Percentiles rank a stretch among this genome's conserved stretches.
phyloP scores from a whole-genome alignment of 2,113 vertebrate species.

The Pholis gunnellus region DNA sequence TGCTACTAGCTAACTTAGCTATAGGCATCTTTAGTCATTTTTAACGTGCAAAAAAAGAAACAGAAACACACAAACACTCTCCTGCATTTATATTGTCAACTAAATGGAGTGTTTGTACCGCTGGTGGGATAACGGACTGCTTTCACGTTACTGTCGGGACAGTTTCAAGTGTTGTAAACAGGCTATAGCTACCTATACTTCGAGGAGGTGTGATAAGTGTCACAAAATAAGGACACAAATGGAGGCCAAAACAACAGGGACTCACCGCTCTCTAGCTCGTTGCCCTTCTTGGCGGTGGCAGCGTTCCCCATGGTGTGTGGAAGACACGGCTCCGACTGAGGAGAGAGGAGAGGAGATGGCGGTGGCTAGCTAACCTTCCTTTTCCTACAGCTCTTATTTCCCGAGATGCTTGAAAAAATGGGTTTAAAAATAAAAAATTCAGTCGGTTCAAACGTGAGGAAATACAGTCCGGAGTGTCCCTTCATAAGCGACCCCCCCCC shows the following conservation, averaged over 20 bases:
- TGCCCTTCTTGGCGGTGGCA: slow-evolving; percentile 95
- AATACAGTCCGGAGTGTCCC: slow-evolving; percentile 24
- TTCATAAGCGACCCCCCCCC: slow-evolving; percentile 44
- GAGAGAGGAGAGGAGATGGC: slow-evolving; percentile 67
- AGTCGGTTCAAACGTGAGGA: slow-evolving; percentile 4
- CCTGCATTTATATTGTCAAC: too few relatives aligned
- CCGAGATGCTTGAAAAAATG: slow-evolving; percentile 44
- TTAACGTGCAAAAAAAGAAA: too few relatives aligned
- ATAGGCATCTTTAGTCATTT: too few relatives aligned
- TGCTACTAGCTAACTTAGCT: slow-evolving; percentile 3
- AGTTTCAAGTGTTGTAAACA: too few relatives aligned
- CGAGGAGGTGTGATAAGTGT: too few relatives aligned
- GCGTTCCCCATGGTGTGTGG: slow-evolving; percentile 91
- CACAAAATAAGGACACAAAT: too few relatives aligned
- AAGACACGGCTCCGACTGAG: slow-evolving; percentile 76
- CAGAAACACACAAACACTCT: too few relatives aligned
- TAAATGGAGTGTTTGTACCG: too few relatives aligned
- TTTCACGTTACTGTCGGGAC: too few relatives aligned
- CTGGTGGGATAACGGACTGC: too few relatives aligned
- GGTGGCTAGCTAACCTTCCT: slow-evolving; percentile 73
- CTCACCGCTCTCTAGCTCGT: slow-evolving; percentile 97
- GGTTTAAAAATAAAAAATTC: not conserved
- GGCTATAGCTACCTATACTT: too few relatives aligned
- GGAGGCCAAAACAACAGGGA: slow-evolving; percentile 34
- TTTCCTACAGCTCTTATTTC: slow-evolving; percentile 53